Base-by-base conservation (phyloP, 2,888 invertebrate genomes). In the Drepanosiphum platanoidis region DNA sequence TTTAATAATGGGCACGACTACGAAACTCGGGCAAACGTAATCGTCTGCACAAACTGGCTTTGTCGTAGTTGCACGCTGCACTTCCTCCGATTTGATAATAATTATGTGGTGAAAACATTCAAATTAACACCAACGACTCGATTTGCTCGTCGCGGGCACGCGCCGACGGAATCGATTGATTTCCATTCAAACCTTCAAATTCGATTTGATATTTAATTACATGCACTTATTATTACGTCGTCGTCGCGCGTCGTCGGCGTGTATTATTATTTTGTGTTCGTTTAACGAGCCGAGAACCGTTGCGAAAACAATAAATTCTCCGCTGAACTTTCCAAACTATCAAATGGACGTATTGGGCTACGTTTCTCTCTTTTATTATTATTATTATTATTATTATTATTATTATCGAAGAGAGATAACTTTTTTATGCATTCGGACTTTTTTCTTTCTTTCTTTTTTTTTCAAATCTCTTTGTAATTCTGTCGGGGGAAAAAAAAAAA, bases 401-500 rank as follows among this genome's bases (percentile, higher is more conserved):
- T 77, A 36, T 75, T 61, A 75, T 52, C 34, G 75, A 34, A 52
- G 52, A n/a, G 9, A 61, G 36, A 77, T 61, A 61, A 77, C 75
- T 58, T 77, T 74, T 75, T 36, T 77, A 64, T 39, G 22, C 27
- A 18, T 39, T 30, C 0, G 18, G 9, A 27, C n/a, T 39, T 64
- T 64, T n/a, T n/a, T n/a, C n/a, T n/a, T n/a, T n/a, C n/a, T n/a
- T n/a, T n/a, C n/a, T n/a, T n/a, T n/a, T 77, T 77, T 77, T 77
- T 77, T n/a, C 27, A 36, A 77, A 75, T 58, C 36, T 61, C 58
- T 75, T 75, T 75, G 75, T 75, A 36, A 75, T 75, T 58, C 27
- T 58, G 61, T 22, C 18, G 30, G 27, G 39, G 27, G 18, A 61
- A 30, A 74, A 77, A 78, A 61, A 77, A 78, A 32, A 74, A n/a